These are phyloP conservation scores for Tholera decimalis DNA, from an alignment of 2,888 invertebrate species.

Conservation along the genomic window DNA sequence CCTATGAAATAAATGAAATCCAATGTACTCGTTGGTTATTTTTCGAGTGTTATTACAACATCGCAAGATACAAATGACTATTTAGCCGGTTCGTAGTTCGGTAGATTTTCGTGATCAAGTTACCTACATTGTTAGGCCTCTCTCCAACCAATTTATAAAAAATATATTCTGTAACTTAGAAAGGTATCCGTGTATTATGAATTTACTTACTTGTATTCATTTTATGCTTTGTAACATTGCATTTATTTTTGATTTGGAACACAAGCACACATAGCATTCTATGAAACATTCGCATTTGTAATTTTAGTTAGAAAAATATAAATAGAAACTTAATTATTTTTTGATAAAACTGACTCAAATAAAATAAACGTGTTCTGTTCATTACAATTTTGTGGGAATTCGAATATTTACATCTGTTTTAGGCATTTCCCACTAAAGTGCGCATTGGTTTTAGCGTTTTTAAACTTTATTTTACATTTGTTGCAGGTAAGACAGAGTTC, in stretches of 20 bases:
- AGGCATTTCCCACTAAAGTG: conserved; percentile 27
- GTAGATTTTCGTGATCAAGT: too few relatives aligned
- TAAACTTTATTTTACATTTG: conserved; percentile 63
- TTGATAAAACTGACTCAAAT: neutral
- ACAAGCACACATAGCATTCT: neutral
- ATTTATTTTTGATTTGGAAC: neutral
- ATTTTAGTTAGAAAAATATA: neutral
- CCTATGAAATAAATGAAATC: too few relatives aligned
- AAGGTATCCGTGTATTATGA: too few relatives aligned
- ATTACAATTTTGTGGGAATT: conserved; percentile 9
- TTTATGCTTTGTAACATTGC: too few relatives aligned
- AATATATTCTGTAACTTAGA: too few relatives aligned
- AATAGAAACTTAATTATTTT: neutral
- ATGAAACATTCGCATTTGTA: neutral
- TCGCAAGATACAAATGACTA: too few relatives aligned
- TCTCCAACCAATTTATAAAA: too few relatives aligned
- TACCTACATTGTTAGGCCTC: too few relatives aligned
- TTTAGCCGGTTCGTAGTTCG: too few relatives aligned
- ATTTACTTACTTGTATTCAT: too few relatives aligned
- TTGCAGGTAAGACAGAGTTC: conserved; percentile 70
- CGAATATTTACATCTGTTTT: conserved; percentile 15
- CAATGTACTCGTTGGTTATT: too few relatives aligned
- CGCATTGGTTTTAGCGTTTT: conserved; percentile 35
- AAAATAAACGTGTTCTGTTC: neutral
- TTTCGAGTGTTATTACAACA: too few relatives aligned